Conservation (phyloP, 2,888 invertebrate species). For the Anoplius nigerrimus region DNA sequence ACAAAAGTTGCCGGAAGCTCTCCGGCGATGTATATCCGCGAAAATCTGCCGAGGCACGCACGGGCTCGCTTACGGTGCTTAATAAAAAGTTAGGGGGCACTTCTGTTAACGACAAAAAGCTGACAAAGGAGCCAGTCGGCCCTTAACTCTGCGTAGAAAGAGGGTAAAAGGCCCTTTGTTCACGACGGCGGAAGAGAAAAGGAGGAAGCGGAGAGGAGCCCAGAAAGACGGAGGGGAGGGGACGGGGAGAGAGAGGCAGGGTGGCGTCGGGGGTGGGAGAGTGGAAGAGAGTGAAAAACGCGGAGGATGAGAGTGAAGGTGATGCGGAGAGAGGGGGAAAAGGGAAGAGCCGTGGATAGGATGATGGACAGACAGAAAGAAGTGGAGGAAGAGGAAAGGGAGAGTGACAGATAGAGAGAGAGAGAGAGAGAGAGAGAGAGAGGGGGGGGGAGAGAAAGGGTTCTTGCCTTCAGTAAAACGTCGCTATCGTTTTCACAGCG, state of each 20-base stretch:
- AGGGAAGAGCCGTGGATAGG: not conserved
- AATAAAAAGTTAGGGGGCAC: slow-evolving; percentile 30
- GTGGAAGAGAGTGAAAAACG: slow-evolving; percentile 6
- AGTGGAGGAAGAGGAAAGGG: not conserved
- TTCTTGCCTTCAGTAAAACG: slow-evolving; percentile 4
- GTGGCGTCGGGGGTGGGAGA: slow-evolving; percentile 11
- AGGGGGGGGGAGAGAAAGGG: not conserved
- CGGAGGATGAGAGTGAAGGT: slow-evolving; percentile 5
- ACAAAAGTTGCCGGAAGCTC: slow-evolving; percentile 5
- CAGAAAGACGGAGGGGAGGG: slow-evolving; percentile 2
- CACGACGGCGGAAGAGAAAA: slow-evolving; percentile 13
- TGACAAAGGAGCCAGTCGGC: slow-evolving; percentile 38
- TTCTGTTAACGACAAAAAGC: slow-evolving; percentile 48
- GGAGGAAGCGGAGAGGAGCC: slow-evolving; percentile 9
- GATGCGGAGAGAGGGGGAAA: not conserved
- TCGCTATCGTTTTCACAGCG: slow-evolving; percentile 8
- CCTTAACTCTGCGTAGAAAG: slow-evolving; percentile 37
- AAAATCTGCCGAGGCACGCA: slow-evolving; percentile 34
- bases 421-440: not conserved
- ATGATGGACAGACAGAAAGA: not conserved
- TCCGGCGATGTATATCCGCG: slow-evolving; percentile 14
- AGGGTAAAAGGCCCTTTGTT: slow-evolving; percentile 41
- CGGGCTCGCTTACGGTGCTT: slow-evolving; percentile 22
- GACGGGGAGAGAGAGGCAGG: slow-evolving; percentile 4
- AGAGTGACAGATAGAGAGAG: not conserved